Base-by-base conservation (phyloP, 2,113 vertebrate genomes). In the Rhabdomys dilectus region DNA sequence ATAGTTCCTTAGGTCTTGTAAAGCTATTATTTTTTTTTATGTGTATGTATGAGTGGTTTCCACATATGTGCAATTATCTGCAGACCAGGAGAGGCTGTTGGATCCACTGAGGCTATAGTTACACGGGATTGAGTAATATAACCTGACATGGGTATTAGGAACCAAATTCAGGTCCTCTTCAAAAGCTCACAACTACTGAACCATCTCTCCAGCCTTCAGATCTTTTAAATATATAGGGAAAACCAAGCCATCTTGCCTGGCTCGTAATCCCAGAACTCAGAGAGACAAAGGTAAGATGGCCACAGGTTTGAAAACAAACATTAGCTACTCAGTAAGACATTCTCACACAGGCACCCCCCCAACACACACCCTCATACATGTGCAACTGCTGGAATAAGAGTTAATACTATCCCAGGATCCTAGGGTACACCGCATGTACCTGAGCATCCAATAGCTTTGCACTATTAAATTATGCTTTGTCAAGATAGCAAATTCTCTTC, bases 171-270 rank as follows among this genome's bases (percentile, higher is more conserved):
- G 76, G 51, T 81, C 51, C 51, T 56, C 51, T 84, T 62, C 58
- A 84, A 42, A 24, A 62, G 24, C n/a, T 62, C 24, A 31, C 15
- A 7, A 39, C 81, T 62, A n/a, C 58, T 29, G n/a, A 39, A 15
- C 58, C 58, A 64, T 62, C 39, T 85, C 58, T 85, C 58, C 39
- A 45, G 15, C 26, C n/a, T 39, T 62, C 58, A 45, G 81, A 8
- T 64, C 58, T 85, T 48, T 70, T 90, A 88, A 94, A 53, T n/a
- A 4, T 96, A 42, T 86, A 42, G 84, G 68, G 48, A 70, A 88
- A 91, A 66, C 51, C 36, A 75, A 39, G 24, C 51, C 24, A 60
- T 29, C n/a, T 58, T n/a, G 24, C 21, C 6, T n/a, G 60, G 4
- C 17, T 45, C 16, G 16, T 26, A 13, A 87, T 87, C 42, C 16